phyloP scores from a whole-genome alignment of 1,140 invertebrate species.

The Hycleus cichorii region DNA sequence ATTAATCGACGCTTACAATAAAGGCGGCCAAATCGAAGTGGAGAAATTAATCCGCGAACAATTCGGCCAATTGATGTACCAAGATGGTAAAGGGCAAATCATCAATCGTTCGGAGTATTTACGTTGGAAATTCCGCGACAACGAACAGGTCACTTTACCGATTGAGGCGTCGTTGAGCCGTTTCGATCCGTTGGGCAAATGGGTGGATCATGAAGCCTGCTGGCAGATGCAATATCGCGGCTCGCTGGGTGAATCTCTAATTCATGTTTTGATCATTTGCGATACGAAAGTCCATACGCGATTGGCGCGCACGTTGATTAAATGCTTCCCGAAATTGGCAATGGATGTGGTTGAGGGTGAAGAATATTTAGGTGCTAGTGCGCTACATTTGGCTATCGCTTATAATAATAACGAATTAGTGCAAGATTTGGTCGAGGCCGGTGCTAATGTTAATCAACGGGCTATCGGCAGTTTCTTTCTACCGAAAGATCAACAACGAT shows the following conservation, averaged over 20 bases:
- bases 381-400: constrained; percentile 92
- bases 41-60: constrained; percentile 83
- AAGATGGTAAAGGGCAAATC: constrained; percentile 75
- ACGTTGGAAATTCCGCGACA: constrained; percentile 86
- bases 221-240: constrained; percentile 97
- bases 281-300: constrained; percentile 80
- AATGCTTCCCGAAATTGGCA: constrained; percentile 85
- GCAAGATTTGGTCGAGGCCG: constrained; percentile 81
- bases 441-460: constrained; percentile 84
- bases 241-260: constrained; percentile 85
- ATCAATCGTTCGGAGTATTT: constrained; percentile 88
- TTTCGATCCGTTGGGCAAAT: constrained; percentile 76
- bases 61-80: constrained; percentile 83
- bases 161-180: constrained; percentile 72
- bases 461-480: constrained; percentile 90
- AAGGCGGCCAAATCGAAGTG: constrained; percentile 69
- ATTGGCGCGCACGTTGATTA: constrained; percentile 80
- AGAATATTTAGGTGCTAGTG: constrained; percentile 93
- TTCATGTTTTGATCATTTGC: constrained; percentile 93
- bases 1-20: constrained; percentile 75
- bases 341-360: constrained; percentile 94
- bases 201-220: constrained; percentile 85
- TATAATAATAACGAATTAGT: constrained; percentile 95
- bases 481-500: constrained; percentile 80
- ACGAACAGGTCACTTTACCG: constrained; percentile 71